Evolutionary conservation across 2,113 vertebrate species (phyloP), one percentile per base, ranked within the genome.

Genomic region (Ageneiosus marmoratus): DNA sequence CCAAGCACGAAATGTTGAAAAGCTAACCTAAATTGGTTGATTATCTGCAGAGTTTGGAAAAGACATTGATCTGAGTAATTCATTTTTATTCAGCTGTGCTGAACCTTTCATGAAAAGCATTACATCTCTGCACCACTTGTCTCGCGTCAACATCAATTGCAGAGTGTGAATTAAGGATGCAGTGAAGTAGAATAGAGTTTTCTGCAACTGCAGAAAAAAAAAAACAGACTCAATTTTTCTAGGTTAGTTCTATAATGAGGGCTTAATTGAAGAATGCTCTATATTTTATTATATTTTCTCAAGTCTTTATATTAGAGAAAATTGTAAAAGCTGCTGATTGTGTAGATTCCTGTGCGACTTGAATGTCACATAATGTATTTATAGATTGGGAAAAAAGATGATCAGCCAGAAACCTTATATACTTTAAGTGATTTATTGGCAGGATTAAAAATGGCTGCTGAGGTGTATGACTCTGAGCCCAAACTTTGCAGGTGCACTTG

Each of bases 41-140:
- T 82, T 63, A 53, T 22, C 32, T 27, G 44, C 0, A 4, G n/a
- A 50, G 67, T 73, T 73, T 46, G 24, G 6, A 56, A 74, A 53
- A 51, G 15, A n/a, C 51, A 65, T 27, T 53, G 53, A 75, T 74
- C 81, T 75, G 34, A 41, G 81, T 44, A 69, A 83, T 67, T 67
- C 5, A 73, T 46, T 77, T 56, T 83, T 69, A 83, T 77, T 77
- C 74, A 44, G 73, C 48, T 41, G 65, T 41, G 18, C 29, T 37
- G 32, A 69, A 69, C 62, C n/a, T 77, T 77, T 83, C 16, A 77
- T 22, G 34, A 44, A 67, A 76, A 67, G 81, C 34, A n/a, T 13
- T 6, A 22, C 60, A 77, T 37, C 62, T 83, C 55, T 62, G 29
- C 29, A 4, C 73, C 32, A 16, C 24, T 62, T 63, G 22, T 55